Base-by-base conservation (phyloP, 2,888 invertebrate species). In the Melanophora roralis region DNA sequence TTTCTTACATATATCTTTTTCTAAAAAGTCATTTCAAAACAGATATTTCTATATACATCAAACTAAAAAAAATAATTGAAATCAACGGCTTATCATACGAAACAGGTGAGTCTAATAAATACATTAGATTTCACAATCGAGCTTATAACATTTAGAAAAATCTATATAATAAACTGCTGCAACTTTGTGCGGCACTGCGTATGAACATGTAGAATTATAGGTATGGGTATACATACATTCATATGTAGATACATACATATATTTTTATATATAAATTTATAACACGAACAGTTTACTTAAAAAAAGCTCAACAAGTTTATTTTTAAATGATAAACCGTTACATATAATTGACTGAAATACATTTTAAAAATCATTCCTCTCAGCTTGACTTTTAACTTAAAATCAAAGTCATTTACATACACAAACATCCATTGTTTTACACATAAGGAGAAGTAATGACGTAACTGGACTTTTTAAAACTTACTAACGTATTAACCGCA, bases 241-340 rank as follows among this genome's bases (percentile, higher is more conserved):
- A n/a, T n/a, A n/a, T n/a, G n/a, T n/a, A n/a, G n/a, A n/a, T n/a
- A n/a, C n/a, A n/a, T n/a, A n/a, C n/a, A n/a, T n/a, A n/a, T n/a
- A n/a, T n/a, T n/a, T n/a, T n/a, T n/a, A 4, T n/a, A 45, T 21
- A 32, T 16, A 36, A 32, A 32, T 32, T 47, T 67, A 68, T 57
- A 64, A 73, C 73, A 69, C 57, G 51, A 68, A 59, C 64, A 65
- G 14, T 45, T 74, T 78, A 69, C 68, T 64, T 51, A 16, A 69
- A 57, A 78, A 64, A n/a, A 74, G 64, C 69, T 36, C 23, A 57
- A 64, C 64, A 74, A 43, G 49, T 11, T 27, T 51, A 68, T 78
- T 59, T 68, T 64, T 69, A 68, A 36, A 32, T 19, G 8, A 49
- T 51, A 40, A 68, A 55, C 47, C 72, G 77, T 78, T 72, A 67